Conservation (phyloP, 1,140 invertebrate species). For the Pseudomyrmex sp. region DNA sequence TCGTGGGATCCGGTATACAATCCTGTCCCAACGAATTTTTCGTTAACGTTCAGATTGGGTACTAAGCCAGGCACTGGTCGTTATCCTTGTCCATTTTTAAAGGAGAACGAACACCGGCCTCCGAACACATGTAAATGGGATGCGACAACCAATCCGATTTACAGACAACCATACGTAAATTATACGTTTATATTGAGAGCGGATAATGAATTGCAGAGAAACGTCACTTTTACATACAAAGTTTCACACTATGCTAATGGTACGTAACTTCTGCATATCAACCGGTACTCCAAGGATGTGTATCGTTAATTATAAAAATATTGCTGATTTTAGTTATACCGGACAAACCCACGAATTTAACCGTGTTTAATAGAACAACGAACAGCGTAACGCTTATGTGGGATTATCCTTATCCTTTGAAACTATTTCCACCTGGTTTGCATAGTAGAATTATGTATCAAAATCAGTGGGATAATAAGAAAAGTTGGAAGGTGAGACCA, state of each 20-base stretch:
- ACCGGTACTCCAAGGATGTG: background rate
- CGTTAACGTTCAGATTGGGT: slow-evolving; percentile 84
- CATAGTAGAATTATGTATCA: slow-evolving; percentile 88
- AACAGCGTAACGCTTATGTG: slow-evolving; percentile 87
- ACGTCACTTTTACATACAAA: slow-evolving; percentile 82
- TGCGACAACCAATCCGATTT: slow-evolving; percentile 86
- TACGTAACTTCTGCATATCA: slow-evolving; percentile 64
- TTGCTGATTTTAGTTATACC: slow-evolving; percentile 86
- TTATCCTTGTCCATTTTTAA: slow-evolving; percentile 75
- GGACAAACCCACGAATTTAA: slow-evolving; percentile 86
- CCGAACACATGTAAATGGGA: slow-evolving; percentile 86
- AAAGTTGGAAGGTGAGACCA: slow-evolving; percentile 85
- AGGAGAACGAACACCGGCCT: background rate
- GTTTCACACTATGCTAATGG: slow-evolving; percentile 88
- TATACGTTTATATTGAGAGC: slow-evolving; percentile 86
- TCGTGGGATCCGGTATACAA: slow-evolving; percentile 87
- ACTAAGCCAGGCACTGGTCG: too few species aligned
- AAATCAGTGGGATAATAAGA: slow-evolving; percentile 86
- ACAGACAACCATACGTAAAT: slow-evolving; percentile 86
- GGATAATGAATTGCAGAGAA: slow-evolving; percentile 86
- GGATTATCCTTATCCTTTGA: slow-evolving; percentile 86
- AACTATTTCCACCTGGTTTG: slow-evolving; percentile 86
- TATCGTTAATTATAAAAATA: background rate
- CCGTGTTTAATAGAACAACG: slow-evolving; percentile 85
- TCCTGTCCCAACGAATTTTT: slow-evolving; percentile 86